Conservation (phyloP, 2,113 vertebrate species). For the Sphaerodactylus townsendi region DNA sequence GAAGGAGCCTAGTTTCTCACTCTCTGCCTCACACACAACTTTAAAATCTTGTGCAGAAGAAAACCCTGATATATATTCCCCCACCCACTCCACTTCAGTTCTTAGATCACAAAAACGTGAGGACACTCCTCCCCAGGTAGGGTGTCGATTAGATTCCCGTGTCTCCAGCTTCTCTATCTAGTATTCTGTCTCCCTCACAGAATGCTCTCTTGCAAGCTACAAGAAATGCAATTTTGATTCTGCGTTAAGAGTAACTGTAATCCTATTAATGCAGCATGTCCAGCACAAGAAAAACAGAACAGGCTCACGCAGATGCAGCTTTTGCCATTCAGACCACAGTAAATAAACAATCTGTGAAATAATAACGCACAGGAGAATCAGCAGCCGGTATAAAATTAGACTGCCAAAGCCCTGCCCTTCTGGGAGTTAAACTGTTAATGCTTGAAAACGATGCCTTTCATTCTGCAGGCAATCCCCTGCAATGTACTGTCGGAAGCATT, state of each 20-base stretch:
- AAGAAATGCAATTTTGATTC: neutral
- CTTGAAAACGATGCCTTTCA: neutral
- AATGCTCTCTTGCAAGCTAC: neutral
- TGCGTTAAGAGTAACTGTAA: neutral
- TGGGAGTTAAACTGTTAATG: slow-evolving; percentile 23
- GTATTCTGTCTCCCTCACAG: accelerated
- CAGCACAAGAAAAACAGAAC: slow-evolving; percentile 28
- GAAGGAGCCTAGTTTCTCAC: neutral
- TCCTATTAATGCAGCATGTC: slow-evolving; percentile 12
- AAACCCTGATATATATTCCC: neutral
- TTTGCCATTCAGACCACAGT: slow-evolving; percentile 41
- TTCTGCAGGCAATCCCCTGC: slow-evolving; percentile 3
- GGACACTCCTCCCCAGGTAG: neutral
- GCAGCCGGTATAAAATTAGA: slow-evolving; percentile 22
- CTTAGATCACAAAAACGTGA: accelerated
- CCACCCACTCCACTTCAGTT: accelerated
- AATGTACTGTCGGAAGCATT: no score
- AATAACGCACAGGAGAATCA: slow-evolving; percentile 39
- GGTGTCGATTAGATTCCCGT: neutral
- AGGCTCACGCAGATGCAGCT: neutral
- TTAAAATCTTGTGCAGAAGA: neutral
- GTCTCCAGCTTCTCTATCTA: accelerated
- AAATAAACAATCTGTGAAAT: slow-evolving; percentile 43
- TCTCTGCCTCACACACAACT: neutral
- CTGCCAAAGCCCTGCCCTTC: slow-evolving; percentile 20